phyloP scores from a whole-genome alignment of 2,113 vertebrate species.

The Marmota monax region DNA sequence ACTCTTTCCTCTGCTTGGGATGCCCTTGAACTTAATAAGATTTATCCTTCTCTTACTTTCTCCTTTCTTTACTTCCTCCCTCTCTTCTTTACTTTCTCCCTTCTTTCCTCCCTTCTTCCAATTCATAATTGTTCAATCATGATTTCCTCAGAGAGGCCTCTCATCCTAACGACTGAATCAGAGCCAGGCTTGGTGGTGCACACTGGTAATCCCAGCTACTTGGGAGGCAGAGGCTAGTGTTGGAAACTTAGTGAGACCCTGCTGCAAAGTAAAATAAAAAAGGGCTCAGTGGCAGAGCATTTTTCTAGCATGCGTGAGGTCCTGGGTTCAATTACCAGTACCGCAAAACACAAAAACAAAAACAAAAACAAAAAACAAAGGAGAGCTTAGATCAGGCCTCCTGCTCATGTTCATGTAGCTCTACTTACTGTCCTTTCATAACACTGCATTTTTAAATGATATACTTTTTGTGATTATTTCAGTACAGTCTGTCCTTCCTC shows the following conservation, averaged over 20 bases:
- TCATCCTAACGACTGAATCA: background rate
- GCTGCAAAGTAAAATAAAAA: background rate
- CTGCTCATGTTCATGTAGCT: background rate
- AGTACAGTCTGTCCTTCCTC: background rate
- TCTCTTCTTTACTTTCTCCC: background rate
- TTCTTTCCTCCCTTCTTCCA: background rate
- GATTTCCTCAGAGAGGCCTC: background rate
- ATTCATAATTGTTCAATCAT: slow-evolving; percentile 14
- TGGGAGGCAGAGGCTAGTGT: background rate
- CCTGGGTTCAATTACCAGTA: background rate
- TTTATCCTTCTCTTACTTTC: background rate
- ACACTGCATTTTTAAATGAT: background rate
- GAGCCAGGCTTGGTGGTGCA: background rate
- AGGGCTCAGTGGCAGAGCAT: background rate
- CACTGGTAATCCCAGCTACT: background rate
- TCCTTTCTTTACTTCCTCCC: background rate
- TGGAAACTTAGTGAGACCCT: background rate
- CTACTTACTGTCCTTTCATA: background rate
- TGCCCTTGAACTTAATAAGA: background rate
- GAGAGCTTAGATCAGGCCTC: background rate
- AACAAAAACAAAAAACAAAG: background rate
- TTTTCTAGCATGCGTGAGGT: background rate
- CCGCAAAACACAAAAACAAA: background rate
- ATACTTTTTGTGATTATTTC: background rate
- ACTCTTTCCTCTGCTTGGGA: background rate